Evolutionary conservation across 2,888 invertebrate species (phyloP), one percentile per base, ranked within the genome.

Genomic region (Choreutis nemorana): DNA sequence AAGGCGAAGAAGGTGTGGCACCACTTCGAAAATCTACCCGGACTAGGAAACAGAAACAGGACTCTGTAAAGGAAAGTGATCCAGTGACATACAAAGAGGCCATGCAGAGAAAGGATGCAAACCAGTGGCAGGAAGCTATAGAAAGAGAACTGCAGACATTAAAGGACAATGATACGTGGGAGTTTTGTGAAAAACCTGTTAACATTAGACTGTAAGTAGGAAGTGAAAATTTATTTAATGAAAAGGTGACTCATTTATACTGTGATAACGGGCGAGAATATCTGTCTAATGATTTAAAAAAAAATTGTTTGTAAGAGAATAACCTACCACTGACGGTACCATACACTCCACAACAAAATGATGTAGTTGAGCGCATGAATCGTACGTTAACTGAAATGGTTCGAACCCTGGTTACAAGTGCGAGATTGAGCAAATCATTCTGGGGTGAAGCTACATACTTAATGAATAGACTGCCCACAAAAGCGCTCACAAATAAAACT

Each of bases 141-240:
- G 5, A 34, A 2, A 40, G 9, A 6, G 41, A 44, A 27, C 5
- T 43, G 5, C 10, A 42, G 12, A 39, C 40, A 1, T 12, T 44
- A 9, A 29, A 32, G 22, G 37, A 40, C 0, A 44, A 43, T 28
- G 35, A 42, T 14, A 42, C 40, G 13, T 42, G 41, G 42, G 21
- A 26, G 3, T 2, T 33, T 4, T 35, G 35, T 27, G 27, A 42
- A 2, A 0, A 9, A 11, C n/a, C n/a, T n/a, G n/a, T n/a, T n/a
- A n/a, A n/a, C n/a, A n/a, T n/a, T n/a, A n/a, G n/a, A n/a, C n/a
- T n/a, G n/a, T n/a, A n/a, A n/a, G n/a, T n/a, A n/a, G n/a, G n/a
- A 23, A 23, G 23, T 23, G 23, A 23, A n/a, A n/a, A 6, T 23
- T n/a, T n/a, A 23, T 23, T 23, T 23, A 23, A 23, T n/a, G 7